Evolutionary conservation across 2,888 invertebrate species (phyloP), one percentile per base, ranked within the genome.

Genomic region (Keiferia lycopersicella): DNA sequence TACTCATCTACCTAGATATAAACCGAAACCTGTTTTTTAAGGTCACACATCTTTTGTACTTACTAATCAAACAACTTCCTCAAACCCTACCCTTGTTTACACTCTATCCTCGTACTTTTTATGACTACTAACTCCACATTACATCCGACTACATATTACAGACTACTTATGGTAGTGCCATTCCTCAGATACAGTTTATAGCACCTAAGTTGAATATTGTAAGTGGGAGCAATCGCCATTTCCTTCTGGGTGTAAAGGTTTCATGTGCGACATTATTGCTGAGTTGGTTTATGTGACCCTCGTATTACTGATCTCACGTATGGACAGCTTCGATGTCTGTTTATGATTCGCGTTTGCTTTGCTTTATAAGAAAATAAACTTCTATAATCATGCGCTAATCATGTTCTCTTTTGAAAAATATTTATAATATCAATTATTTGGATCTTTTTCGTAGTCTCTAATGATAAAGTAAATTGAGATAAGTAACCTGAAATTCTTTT

Each of bases 91-190:
- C 88, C 87, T 82, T 88, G 85, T 88, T 88, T 87, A 86, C 86
- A 87, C 82, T 80, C 80, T 76, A 83, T 83, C 78, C 84, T 79
- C 81, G 81, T 84, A 84, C 81, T 84, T 88, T 88, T 88, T 89
- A 90, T 83, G 84, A 84, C 83, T 86, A 84, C 83, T 85, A 83
- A 87, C 85, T 74, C 73, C 71, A 83, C 83, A 85, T 87, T 83
- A 84, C 77, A 80, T 80, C 81, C 79, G 72, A 81, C 79, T 41
- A 56, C 56, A 34, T 56, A 56, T 56, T 56, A 56, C 38, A 78
- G 75, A 80, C 78, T 78, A 79, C 81, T 83, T 83, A 80, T 80
- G 75, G 81, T 79, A 81, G 82, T 78, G 79, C 78, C 86, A 86
- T 87, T 83, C 82, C 79, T 83, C 82, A 81, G 80, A 83, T 86